These are phyloP conservation scores for Zosterops lateralis DNA, from an alignment of 2,113 vertebrate species.

Conservation along the genomic window DNA sequence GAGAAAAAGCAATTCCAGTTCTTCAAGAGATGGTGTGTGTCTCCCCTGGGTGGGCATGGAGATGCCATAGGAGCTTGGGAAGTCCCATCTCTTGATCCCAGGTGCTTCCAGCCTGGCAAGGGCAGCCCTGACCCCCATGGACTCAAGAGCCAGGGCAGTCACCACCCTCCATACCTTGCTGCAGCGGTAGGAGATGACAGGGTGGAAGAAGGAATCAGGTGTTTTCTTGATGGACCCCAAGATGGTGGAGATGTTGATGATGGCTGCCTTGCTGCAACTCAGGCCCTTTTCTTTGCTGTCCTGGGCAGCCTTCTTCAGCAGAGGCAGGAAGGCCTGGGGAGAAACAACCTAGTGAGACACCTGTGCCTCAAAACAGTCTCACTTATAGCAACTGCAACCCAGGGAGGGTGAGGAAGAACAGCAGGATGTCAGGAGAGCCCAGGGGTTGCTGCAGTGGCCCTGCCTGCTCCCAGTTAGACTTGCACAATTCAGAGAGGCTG, in stretches of 20 bases:
- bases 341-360: background rate
- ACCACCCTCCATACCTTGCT: constrained; percentile 57
- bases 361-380: background rate
- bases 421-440: background rate
- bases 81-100: fast-evolving
- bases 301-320: constrained; percentile 55
- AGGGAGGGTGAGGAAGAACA: background rate
- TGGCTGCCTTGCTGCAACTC: constrained; percentile 54
- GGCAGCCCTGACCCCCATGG: background rate
- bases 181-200: constrained; percentile 52
- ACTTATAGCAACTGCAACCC: fast-evolving
- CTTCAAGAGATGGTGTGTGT: background rate
- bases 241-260: constrained; percentile 59
- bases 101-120: background rate
- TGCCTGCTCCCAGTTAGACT: background rate
- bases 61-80: background rate
- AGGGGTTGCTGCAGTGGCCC: background rate
- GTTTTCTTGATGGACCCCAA: constrained; percentile 53
- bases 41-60: background rate
- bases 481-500: background rate
- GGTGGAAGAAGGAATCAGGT: background rate
- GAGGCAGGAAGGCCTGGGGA: constrained; percentile 54
- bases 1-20: background rate
- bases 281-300: constrained; percentile 9
- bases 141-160: fast-evolving